phyloP scores from a whole-genome alignment of 2,113 vertebrate species.

The Chascanopsetta lugubris region DNA sequence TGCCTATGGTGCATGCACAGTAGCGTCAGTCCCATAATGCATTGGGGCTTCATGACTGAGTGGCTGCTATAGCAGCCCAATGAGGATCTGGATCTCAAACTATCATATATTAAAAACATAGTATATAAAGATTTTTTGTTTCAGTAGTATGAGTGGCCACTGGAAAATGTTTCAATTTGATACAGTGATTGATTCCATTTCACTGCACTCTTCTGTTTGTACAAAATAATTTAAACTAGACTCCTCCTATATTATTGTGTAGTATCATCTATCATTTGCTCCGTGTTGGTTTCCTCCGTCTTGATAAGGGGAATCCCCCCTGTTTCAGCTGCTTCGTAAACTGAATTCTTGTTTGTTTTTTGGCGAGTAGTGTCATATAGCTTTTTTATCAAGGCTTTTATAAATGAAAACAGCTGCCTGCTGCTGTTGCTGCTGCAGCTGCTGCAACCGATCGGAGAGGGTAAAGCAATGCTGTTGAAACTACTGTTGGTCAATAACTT shows the following conservation, averaged over 20 bases:
- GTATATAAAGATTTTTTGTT: too few relatives aligned
- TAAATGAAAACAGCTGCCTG: not conserved
- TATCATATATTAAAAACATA: too few relatives aligned
- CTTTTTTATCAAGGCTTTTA: conserved; percentile 1
- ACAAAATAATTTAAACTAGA: too few relatives aligned
- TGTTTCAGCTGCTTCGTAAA: not conserved
- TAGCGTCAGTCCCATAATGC: too few relatives aligned
- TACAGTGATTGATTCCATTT: too few relatives aligned
- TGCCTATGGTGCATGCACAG: too few relatives aligned
- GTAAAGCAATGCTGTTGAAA: not conserved
- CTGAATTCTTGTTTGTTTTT: not conserved
- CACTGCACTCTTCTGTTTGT: too few relatives aligned
- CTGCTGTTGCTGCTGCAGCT: not conserved
- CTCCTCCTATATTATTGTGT: not conserved
- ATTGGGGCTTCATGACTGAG: too few relatives aligned
- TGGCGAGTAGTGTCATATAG: not conserved
- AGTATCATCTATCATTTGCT: not conserved
- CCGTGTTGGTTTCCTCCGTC: not conserved
- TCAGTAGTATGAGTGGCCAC: too few relatives aligned
- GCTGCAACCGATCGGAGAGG: not conserved
- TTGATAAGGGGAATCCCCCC: not conserved
- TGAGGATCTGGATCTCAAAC: too few relatives aligned
- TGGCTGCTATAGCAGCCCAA: too few relatives aligned
- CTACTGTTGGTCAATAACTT: not conserved
- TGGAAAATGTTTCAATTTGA: too few relatives aligned